Percentiles rank a stretch among this genome's conserved stretches.
Conservation (phyloP, 2,797 vertebrate species). For the Coregonus suidteri region DNA sequence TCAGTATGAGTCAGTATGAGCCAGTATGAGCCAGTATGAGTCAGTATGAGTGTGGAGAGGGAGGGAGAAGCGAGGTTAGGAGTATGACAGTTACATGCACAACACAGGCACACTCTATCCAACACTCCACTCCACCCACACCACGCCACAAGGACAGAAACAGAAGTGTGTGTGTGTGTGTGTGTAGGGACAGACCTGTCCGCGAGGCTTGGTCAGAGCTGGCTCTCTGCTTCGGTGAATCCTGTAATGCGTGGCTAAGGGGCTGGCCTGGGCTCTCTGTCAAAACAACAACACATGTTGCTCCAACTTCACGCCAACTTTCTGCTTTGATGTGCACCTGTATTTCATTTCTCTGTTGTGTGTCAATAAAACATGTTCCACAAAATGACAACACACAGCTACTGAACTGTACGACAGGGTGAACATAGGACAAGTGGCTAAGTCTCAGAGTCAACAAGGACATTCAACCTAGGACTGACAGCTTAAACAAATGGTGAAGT, state of each 20-base stretch:
- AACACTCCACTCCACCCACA: constrained; percentile 71
- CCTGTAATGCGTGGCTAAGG: constrained; percentile 98
- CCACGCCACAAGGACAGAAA: constrained; percentile 80
- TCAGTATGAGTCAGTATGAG: too few species aligned
- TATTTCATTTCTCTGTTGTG: constrained; percentile 14
- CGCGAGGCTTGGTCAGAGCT: constrained; percentile 94
- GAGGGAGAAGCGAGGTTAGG: not conserved
- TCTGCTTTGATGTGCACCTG: not conserved
- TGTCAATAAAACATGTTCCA: not conserved
- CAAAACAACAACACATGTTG: constrained; percentile 86
- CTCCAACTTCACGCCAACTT: constrained; percentile 50
- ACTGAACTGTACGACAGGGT: not conserved
- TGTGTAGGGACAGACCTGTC: constrained; percentile 93
- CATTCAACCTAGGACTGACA: not conserved
- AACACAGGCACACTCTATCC: constrained; percentile 37
- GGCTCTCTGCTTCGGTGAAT: constrained; percentile 98
- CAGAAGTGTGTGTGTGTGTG: constrained; percentile 63
- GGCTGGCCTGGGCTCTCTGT: constrained; percentile 99
- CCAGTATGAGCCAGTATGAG: too few species aligned
- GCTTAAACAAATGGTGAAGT: not conserved
- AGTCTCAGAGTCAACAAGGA: not conserved
- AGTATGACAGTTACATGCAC: constrained; percentile 42
- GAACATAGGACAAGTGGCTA: too few species aligned
- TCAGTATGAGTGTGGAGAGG: too few species aligned
- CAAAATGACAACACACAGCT: too few species aligned